A percentile compares a stretch with the other conserved stretches of the same genome.
Conservation (phyloP, 2,113 vertebrate genomes). For the Lepus timidus region DNA sequence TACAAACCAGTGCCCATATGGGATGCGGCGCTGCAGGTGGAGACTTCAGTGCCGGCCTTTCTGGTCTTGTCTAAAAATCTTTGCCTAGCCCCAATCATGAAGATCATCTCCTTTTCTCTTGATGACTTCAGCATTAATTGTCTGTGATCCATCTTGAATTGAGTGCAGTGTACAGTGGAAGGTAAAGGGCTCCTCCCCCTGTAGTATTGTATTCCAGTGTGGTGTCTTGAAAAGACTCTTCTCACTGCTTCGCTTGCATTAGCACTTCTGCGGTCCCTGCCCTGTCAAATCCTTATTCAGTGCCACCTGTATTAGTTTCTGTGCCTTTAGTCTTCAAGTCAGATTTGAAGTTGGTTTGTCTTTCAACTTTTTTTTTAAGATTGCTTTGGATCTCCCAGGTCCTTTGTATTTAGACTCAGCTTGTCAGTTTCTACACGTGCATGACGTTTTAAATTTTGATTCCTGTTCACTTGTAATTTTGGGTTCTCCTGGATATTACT, state of each 20-base stretch:
- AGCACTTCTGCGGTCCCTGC: background rate
- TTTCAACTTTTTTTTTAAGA: background rate
- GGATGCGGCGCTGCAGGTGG: no score
- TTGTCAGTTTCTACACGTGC: background rate
- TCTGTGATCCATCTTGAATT: background rate
- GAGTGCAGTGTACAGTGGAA: background rate
- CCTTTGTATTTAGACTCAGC: background rate
- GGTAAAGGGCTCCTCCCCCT: background rate
- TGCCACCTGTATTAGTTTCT: background rate
- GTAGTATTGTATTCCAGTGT: background rate
- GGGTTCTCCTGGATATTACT: background rate
- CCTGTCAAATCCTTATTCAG: background rate
- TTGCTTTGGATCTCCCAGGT: background rate
- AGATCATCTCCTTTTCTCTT: background rate
- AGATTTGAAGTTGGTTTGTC: constrained; percentile 39
- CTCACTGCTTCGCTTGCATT: background rate
- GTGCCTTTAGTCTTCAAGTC: background rate
- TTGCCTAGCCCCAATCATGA: background rate
- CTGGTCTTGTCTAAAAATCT: background rate
- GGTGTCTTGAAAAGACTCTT: background rate
- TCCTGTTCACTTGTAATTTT: background rate
- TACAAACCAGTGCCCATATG: no score
- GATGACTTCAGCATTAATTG: background rate
- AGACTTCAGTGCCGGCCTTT: background rate
- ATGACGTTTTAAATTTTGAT: constrained; percentile 35